Conservation (phyloP, 2,113 vertebrate species). For the Callaeas wilsoni region DNA sequence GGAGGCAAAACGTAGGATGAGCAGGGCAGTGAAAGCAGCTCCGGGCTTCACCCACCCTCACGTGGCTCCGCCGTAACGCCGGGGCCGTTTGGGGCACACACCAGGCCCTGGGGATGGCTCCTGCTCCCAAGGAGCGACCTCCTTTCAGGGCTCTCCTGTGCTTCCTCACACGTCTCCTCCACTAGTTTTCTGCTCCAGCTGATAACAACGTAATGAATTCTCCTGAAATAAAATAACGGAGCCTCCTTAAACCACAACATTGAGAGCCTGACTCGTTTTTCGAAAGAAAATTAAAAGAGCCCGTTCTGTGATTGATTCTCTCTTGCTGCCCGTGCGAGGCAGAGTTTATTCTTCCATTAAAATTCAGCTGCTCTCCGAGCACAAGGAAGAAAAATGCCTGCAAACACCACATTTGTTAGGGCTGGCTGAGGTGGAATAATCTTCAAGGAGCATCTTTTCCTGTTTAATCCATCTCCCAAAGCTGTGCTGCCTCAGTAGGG, state of each 20-base stretch:
- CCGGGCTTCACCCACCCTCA: background rate
- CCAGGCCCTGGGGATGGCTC: background rate
- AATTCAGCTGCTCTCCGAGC: background rate
- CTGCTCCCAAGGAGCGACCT: background rate
- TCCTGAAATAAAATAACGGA: conserved; percentile 9
- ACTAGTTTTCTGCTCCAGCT: background rate
- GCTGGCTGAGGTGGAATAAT: background rate
- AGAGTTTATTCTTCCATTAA: conserved; percentile 17
- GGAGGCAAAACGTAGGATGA: background rate
- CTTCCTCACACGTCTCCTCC: background rate
- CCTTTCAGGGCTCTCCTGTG: no score
- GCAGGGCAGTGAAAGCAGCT: accelerated
- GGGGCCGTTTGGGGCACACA: accelerated
- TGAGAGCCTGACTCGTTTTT: conserved; percentile 1
- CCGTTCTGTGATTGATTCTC: background rate
- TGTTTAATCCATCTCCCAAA: background rate
- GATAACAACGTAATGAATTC: background rate
- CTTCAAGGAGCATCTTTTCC: background rate
- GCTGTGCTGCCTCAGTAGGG: background rate
- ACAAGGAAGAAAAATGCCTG: background rate
- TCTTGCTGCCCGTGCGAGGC: background rate
- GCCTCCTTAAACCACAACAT: conserved; percentile 34
- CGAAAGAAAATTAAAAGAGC: background rate
- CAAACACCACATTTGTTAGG: conserved; percentile 12
- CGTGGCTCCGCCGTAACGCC: background rate